Percentiles rank a stretch among this genome's conserved stretches.
phyloP scores from a whole-genome alignment of 2,797 vertebrate species.

The Centropyge bicolor region DNA sequence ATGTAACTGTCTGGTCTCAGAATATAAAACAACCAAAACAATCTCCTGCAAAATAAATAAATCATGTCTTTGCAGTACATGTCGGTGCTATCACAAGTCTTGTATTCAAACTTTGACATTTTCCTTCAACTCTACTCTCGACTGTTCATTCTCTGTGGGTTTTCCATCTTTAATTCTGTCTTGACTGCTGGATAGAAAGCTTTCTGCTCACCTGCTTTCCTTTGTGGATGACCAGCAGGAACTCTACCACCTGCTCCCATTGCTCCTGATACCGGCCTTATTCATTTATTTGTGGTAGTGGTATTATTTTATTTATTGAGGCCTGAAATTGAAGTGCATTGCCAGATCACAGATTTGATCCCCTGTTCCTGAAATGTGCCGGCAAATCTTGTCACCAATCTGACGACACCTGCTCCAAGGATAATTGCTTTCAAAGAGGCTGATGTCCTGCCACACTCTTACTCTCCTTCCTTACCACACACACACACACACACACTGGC shows the following conservation, averaged over 20 bases:
- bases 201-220: conserved; percentile 9
- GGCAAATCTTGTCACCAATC: conserved; percentile 57
- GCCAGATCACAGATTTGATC: conserved; percentile 49
- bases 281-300: conserved; percentile 36
- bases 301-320: conserved; percentile 62
- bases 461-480: background rate
- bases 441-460: conserved; percentile 11
- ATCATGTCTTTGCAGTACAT: background rate
- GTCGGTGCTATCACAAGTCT: background rate
- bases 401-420: conserved; percentile 62
- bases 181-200: conserved; percentile 1
- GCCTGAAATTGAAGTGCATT: conserved; percentile 52
- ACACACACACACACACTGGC: background rate
- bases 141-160: background rate
- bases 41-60: conserved; percentile 6
- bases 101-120: background rate
- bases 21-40: background rate
- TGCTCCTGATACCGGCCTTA: conserved; percentile 17
- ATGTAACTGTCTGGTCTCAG: background rate
- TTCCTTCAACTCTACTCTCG: background rate
- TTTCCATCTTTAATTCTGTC: conserved; percentile 11
- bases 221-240: conserved; percentile 35
- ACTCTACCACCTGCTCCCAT: conserved; percentile 39
- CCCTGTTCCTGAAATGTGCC: conserved; percentile 38
- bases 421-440: conserved; percentile 71